Percentiles rank a stretch among this genome's conserved stretches.
Conservation (phyloP, 2,888 invertebrate species). For the Liopterus haemorrhoidalis region DNA sequence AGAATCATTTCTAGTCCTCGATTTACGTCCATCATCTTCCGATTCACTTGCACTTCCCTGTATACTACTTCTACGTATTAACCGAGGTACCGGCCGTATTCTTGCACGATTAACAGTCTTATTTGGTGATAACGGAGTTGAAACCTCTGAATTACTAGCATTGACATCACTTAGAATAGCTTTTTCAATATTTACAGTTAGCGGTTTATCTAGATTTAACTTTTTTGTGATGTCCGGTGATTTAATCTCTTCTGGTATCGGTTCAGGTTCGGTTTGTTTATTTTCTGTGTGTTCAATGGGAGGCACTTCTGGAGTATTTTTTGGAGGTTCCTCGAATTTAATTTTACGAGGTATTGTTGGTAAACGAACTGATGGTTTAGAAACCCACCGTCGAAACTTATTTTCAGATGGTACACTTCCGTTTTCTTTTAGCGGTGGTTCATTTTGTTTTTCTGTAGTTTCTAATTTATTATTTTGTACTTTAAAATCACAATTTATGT, state of each 20-base stretch:
- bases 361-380: conserved; percentile 8
- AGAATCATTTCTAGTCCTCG: conserved; percentile 44
- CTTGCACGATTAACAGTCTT: conserved; percentile 57
- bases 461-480: too few species aligned
- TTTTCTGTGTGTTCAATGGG: conserved; percentile 30
- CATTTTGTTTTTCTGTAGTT: too few species aligned
- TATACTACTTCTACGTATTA: conserved; percentile 63
- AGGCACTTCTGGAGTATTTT: not conserved
- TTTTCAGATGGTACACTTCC: too few species aligned
- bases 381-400: conserved; percentile 18
- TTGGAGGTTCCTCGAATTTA: conserved; percentile 9
- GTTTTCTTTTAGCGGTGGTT: too few species aligned
- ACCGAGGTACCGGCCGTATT: conserved; percentile 62
- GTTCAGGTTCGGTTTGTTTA: conserved; percentile 3
- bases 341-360: conserved; percentile 6
- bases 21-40: conserved; percentile 54
- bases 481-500: too few species aligned
- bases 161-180: not conserved
- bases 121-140: conserved; percentile 50
- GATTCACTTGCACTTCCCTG: conserved; percentile 64
- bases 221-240: conserved; percentile 38
- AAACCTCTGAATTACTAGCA: conserved; percentile 35
- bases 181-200: not conserved
- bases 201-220: conserved; percentile 16
- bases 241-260: conserved; percentile 20